Percentiles rank a stretch among this genome's conserved stretches.
These are phyloP conservation scores for Percopsis transmontana DNA, from an alignment of 2,113 vertebrate genomes.

Conservation along the genomic window DNA sequence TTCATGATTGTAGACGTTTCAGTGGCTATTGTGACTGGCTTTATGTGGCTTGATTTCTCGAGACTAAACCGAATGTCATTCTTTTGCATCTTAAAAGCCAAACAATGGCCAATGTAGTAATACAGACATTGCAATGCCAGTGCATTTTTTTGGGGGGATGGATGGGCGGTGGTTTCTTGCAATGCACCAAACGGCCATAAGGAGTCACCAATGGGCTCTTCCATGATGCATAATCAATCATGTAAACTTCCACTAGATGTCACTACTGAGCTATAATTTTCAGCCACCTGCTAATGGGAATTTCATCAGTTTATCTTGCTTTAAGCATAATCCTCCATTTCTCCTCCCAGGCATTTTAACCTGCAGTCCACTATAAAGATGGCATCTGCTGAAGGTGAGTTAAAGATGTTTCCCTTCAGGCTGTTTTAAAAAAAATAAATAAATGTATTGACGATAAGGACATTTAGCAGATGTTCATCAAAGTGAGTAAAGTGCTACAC, in stretches of 20 bases:
- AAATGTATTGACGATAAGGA: too few relatives aligned
- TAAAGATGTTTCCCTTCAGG: neutral
- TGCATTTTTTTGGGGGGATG: conserved; percentile 32
- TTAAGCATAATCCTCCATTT: neutral
- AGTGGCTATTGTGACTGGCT: neutral
- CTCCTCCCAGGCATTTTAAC: conserved; percentile 35
- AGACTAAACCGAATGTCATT: neutral
- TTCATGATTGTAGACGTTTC: neutral
- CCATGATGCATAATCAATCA: neutral
- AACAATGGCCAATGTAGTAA: conserved; percentile 28
- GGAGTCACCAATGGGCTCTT: conserved; percentile 14
- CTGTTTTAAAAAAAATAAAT: too few relatives aligned
- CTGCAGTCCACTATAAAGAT: conserved; percentile 52
- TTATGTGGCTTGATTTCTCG: neutral
- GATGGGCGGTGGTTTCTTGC: conserved; percentile 72
- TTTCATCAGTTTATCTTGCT: neutral
- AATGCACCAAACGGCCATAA: conserved; percentile 15
- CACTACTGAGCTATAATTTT: neutral
- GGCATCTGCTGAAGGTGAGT: conserved; percentile 68
- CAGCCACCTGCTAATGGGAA: neutral
- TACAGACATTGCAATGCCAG: conserved; percentile 10
- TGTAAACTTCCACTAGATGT: conserved; percentile 35
- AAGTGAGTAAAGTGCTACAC: neutral
- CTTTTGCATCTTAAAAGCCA: conserved; percentile 1
- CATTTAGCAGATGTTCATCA: neutral